These are phyloP conservation scores for Orientallactaga bullata DNA, from an alignment of 2,113 vertebrate genomes.

Conservation along the genomic window DNA sequence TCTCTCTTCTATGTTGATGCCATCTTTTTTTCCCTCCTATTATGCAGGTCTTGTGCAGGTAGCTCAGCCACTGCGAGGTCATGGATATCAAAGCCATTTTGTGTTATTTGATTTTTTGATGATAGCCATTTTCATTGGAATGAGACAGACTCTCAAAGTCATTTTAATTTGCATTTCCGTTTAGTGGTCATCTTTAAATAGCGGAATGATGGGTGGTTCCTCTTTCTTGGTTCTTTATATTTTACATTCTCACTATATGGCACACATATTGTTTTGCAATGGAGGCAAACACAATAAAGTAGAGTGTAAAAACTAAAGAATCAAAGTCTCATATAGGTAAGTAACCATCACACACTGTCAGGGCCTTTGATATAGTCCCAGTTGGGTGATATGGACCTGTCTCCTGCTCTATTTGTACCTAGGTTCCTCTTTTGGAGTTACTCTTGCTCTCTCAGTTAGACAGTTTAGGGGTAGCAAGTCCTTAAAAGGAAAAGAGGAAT, in stretches of 20 bases:
- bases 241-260: neutral
- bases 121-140: no score
- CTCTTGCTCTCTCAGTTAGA: neutral
- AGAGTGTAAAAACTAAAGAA: neutral
- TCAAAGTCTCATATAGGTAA: neutral
- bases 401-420: neutral
- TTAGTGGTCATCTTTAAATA: neutral
- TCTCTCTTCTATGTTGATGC: no score
- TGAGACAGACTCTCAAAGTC: no score
- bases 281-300: neutral
- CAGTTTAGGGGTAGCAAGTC: no score
- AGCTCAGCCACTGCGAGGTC: no score
- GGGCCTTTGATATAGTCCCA: neutral
- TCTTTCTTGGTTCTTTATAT: neutral
- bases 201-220: neutral
- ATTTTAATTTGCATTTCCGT: no score
- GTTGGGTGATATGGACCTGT: neutral
- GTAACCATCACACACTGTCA: neutral
- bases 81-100: no score
- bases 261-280: neutral
- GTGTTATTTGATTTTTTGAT: no score
- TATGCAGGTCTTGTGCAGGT: no score
- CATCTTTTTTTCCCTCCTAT: no score
- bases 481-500: no score
- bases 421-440: neutral